Percentiles rank a stretch among this genome's conserved stretches.
phyloP scores from a whole-genome alignment of 1,140 invertebrate genomes.

The Lithobius niger region DNA sequence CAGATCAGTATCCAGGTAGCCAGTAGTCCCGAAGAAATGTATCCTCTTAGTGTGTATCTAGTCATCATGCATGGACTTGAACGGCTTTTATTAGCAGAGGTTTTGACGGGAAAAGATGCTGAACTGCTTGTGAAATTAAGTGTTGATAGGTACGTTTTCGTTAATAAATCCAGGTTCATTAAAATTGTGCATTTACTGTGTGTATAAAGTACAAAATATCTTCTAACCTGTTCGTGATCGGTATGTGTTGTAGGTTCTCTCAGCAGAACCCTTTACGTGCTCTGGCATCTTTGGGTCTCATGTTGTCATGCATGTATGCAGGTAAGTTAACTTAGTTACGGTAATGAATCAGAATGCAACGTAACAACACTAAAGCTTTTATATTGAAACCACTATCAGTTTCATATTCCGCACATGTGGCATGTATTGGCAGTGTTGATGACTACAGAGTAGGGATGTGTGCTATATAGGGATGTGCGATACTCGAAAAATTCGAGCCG shows the following conservation, averaged over 20 bases:
- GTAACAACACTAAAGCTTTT: no score
- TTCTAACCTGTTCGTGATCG: no score
- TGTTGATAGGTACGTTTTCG: slow-evolving; percentile 40
- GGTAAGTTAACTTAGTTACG: slow-evolving; percentile 22
- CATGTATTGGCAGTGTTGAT: no score
- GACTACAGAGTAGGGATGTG: no score
- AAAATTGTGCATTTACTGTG: neutral
- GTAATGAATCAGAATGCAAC: no score
- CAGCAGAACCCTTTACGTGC: slow-evolving; percentile 49
- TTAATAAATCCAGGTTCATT: no score
- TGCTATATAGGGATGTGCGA: no score
- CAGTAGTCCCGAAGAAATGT: slow-evolving; percentile 28
- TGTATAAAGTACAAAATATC: neutral
- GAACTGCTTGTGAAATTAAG: slow-evolving; percentile 58
- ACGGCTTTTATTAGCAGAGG: slow-evolving; percentile 46
- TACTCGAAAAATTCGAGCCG: no score
- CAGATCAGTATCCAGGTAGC: slow-evolving; percentile 30
- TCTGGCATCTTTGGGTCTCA: slow-evolving; percentile 53
- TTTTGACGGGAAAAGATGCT: slow-evolving; percentile 41
- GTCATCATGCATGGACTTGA: slow-evolving; percentile 50
- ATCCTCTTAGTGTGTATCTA: slow-evolving; percentile 29
- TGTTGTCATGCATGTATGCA: slow-evolving; percentile 67
- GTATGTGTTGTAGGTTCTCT: slow-evolving; percentile 42
- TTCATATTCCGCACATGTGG: no score
- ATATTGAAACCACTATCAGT: no score